A percentile compares a stretch with the other conserved stretches of the same genome.
Conservation (phyloP, 2,797 vertebrate species). For the Periparus ater region DNA sequence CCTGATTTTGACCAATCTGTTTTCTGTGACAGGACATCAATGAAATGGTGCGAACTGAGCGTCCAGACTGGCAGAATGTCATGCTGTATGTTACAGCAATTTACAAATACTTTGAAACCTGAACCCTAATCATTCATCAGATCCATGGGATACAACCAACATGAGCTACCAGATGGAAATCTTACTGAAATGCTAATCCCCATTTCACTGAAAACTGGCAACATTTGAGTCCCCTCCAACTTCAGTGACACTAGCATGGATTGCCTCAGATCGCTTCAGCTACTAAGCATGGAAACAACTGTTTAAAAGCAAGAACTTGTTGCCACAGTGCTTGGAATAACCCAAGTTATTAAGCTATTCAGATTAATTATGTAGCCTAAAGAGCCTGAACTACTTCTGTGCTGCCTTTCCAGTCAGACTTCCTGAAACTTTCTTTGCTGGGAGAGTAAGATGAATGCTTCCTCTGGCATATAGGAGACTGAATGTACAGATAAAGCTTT, state of each 20-base stretch:
- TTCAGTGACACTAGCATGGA: conserved; percentile 10
- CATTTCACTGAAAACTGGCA: conserved; percentile 45
- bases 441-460: conserved; percentile 2
- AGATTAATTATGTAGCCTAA: conserved; percentile 46
- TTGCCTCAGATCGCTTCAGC: conserved; percentile 26
- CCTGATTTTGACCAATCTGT: neutral
- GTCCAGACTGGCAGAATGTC: conserved; percentile 96
- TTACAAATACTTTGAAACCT: conserved; percentile 99
- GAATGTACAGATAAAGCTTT: conserved; percentile 5
- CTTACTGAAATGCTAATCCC: conserved; percentile 26
- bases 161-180: conserved; percentile 22
- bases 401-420: conserved; percentile 4
- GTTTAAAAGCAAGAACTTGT: conserved; percentile 27
- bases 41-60: conserved; percentile 94
- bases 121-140: conserved; percentile 62
- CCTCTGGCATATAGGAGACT: neutral
- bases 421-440: conserved; percentile 16
- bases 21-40: conserved; percentile 88
- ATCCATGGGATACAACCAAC: neutral
- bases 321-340: conserved; percentile 34
- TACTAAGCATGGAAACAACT: conserved; percentile 44
- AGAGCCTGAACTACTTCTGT: conserved; percentile 27
- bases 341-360: conserved; percentile 25
- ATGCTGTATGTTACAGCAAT: conserved; percentile 98
- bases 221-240: conserved; percentile 18